Conservation (phyloP, 2,797 vertebrate species). For the Crenuchus spilurus region DNA sequence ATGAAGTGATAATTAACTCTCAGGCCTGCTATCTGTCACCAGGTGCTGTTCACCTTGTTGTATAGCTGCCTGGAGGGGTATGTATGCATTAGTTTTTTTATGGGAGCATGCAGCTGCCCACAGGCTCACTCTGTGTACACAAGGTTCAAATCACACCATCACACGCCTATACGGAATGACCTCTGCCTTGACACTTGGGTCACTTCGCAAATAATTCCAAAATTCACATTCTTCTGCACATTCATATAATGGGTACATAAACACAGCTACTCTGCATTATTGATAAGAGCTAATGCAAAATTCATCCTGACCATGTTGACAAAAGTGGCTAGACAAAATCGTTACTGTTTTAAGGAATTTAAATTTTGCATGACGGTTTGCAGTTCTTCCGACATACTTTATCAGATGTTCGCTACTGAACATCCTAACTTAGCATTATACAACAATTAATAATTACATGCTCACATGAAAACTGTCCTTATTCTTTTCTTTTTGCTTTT, state of each 20-base stretch:
- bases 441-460: background rate
- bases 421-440: background rate
- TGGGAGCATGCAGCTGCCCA: constrained; percentile 48
- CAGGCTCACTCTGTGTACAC: constrained; percentile 55
- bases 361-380: no score
- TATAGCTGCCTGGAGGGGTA: constrained; percentile 49
- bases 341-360: no score
- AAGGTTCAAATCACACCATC: constrained; percentile 64
- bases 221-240: background rate
- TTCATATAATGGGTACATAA: background rate
- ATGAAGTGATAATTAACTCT: constrained; percentile 73
- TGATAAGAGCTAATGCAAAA: background rate
- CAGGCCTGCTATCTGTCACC: constrained; percentile 62
- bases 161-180: constrained; percentile 60
- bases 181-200: constrained; percentile 26
- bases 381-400: no score
- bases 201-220: constrained; percentile 56
- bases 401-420: background rate
- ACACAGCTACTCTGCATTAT: background rate
- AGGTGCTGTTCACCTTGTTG: constrained; percentile 56
- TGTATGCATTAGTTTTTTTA: constrained; percentile 19
- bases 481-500: background rate
- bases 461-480: background rate
- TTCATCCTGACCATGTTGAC: background rate
- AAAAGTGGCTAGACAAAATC: background rate